phyloP scores from a whole-genome alignment of 2,888 invertebrate species.

The Sinhomidia bicolor region DNA sequence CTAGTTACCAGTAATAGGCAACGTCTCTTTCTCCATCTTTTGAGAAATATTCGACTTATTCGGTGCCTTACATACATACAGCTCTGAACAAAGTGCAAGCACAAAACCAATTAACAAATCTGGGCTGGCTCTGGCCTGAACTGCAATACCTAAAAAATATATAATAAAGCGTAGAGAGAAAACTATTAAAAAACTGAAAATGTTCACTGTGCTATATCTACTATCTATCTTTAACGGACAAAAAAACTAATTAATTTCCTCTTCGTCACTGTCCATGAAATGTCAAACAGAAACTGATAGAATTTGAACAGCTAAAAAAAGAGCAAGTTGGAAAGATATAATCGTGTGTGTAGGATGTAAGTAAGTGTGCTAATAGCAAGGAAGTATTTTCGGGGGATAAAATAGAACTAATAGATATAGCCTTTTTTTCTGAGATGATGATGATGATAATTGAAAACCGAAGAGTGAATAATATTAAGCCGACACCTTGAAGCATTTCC shows the following conservation, averaged over 20 bases:
- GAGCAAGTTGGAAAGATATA: not conserved
- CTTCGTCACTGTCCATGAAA: slow-evolving; percentile 74
- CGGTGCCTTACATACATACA: not conserved
- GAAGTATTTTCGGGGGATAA: too few relatives aligned
- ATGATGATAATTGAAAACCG: too few relatives aligned
- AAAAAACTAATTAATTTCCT: slow-evolving; percentile 72
- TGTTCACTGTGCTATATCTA: too few relatives aligned
- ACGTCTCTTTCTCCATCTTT: slow-evolving; percentile 25
- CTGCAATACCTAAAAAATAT: not conserved
- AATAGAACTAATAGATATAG: too few relatives aligned
- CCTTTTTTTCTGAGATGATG: too few relatives aligned
- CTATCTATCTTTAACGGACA: slow-evolving; percentile 23
- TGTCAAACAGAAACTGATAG: slow-evolving; percentile 67
- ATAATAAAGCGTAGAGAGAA: not conserved
- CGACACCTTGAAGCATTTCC: not conserved
- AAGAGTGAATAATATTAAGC: too few relatives aligned
- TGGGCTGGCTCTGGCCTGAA: not conserved
- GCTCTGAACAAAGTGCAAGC: not conserved
- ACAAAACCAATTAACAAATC: slow-evolving; percentile 34
- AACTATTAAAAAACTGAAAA: not conserved
- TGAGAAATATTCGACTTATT: not conserved
- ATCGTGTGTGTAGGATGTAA: not conserved
- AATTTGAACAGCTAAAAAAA: not conserved
- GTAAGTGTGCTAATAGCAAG: too few relatives aligned
- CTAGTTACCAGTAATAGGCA: too few relatives aligned